Evolutionary conservation across 2,113 vertebrate species (phyloP), one percentile per base, ranked within the genome.

Genomic region (Seriola rivoliana): DNA sequence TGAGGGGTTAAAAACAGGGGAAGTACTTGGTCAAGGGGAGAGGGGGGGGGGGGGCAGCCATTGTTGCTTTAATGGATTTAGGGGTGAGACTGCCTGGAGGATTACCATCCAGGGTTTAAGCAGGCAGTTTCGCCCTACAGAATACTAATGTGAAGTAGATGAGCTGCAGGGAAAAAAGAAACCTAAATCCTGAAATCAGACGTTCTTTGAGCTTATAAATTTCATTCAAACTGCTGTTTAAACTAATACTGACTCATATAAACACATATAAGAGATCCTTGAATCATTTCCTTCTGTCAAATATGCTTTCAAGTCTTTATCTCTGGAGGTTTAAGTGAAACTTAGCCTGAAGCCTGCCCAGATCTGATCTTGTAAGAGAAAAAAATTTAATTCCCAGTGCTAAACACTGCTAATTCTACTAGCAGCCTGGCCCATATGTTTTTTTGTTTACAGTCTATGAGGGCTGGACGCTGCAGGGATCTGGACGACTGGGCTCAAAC

Each of bases 1-100:
- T 97, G 94, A 78, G 94, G 94, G 94, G 94, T 94, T 91, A 96
- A 96, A 96, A 88, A 94, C 82, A 94, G 83, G 72, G 88, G 89
- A 88, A 76, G 81, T 40, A 55, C 78, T 79, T 8, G 34, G 67
- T 89, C 76, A 91, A 86, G 77, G 40, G 40, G 40, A 29, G 11
- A 44, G 68, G 40, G 12, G 60, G 16, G 29, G 29, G 44, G 14
- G 32, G 60, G 54, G 3, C 0, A 7, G 48, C 46, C 66, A 81
- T 89, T 91, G 80, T 91, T 83, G 34, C 58, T 76, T 11, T 79
- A 84, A 88, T 81, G 73, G 74, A 58, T 88, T 90, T 88, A 44
- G 34, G 80, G 78, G 66, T 25, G 46, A 85, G 79, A 67, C 44
- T 10, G 87, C 76, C 79, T 69, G 81, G 48, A 82, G 83, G 90